Conservation (phyloP, 1,140 invertebrate genomes). For the Phthorimaea operculella region DNA sequence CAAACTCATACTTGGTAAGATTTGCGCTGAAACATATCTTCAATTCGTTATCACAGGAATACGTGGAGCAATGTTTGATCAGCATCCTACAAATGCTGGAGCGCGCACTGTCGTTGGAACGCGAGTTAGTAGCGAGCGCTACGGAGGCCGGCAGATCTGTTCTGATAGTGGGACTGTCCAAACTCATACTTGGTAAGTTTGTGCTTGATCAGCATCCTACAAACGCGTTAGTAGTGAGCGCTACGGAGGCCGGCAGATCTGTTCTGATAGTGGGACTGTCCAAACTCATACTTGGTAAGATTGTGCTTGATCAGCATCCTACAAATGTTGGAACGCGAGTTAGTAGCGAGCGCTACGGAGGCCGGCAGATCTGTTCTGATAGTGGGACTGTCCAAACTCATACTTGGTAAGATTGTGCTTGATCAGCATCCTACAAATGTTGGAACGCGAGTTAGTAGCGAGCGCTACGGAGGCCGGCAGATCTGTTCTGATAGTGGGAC, state of each 20-base stretch:
- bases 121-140: slow-evolving; percentile 30
- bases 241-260: slow-evolving; percentile 65
- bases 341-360: too few relatives aligned
- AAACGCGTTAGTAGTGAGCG: slow-evolving; percentile 40
- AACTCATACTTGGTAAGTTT: slow-evolving; percentile 78
- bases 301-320: too few relatives aligned
- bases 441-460: too few relatives aligned
- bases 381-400: too few relatives aligned
- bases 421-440: too few relatives aligned
- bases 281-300: slow-evolving; percentile 82
- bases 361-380: too few relatives aligned
- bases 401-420: too few relatives aligned
- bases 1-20: slow-evolving; percentile 79
- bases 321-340: too few relatives aligned
- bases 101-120: slow-evolving; percentile 38
- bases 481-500: too few relatives aligned
- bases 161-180: slow-evolving; percentile 79
- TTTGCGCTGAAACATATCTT: too few relatives aligned
- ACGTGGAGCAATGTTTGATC: slow-evolving; percentile 40
- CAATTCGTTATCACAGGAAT: slow-evolving; percentile 22
- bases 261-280: slow-evolving; percentile 80
- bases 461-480: too few relatives aligned
- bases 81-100: slow-evolving; percentile 70
- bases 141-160: slow-evolving; percentile 69
- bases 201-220: slow-evolving; percentile 67